phyloP scores from a whole-genome alignment of 2,888 invertebrate genomes.

The Agrilus biguttatus region DNA sequence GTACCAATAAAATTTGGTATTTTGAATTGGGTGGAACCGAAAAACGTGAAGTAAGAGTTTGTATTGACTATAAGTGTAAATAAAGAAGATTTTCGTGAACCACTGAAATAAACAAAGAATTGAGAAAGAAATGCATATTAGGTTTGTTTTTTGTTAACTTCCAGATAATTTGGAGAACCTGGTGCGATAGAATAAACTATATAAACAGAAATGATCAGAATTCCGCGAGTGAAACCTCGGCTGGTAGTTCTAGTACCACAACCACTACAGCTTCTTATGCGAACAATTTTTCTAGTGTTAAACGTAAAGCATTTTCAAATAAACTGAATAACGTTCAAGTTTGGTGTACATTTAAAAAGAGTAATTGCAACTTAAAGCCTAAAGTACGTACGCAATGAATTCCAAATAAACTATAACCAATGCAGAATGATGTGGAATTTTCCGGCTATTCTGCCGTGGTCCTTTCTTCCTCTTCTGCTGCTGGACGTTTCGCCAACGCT shows the following conservation, averaged over 20 bases:
- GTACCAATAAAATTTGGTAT: constrained; percentile 37
- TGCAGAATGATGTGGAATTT: too few relatives aligned
- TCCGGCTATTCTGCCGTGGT: too few relatives aligned
- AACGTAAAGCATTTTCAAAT: constrained; percentile 1
- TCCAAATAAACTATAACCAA: too few relatives aligned
- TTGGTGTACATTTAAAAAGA: constrained; percentile 27
- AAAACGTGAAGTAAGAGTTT: constrained; percentile 35
- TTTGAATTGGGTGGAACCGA: constrained; percentile 52
- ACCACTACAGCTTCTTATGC: constrained; percentile 21
- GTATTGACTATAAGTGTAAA: background rate
- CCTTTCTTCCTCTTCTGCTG: too few relatives aligned
- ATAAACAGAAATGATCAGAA: constrained; percentile 28
- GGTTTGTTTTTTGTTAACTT: background rate
- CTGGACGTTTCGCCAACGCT: too few relatives aligned
- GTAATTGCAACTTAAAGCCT: too few relatives aligned
- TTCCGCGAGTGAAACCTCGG: constrained; percentile 38
- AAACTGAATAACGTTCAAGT: constrained; percentile 22
- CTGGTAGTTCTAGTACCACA: constrained; percentile 33
- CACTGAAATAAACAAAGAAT: too few relatives aligned
- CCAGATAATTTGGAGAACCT: constrained; percentile 44
- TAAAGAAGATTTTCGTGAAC: background rate
- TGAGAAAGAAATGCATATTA: too few relatives aligned
- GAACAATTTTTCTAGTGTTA: too few relatives aligned
- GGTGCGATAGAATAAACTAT: constrained; percentile 39
- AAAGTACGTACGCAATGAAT: too few relatives aligned